Evolutionary conservation across 1,140 invertebrate species (phyloP), one percentile per base, ranked within the genome.

Genomic region (Monochamus saltuarius): DNA sequence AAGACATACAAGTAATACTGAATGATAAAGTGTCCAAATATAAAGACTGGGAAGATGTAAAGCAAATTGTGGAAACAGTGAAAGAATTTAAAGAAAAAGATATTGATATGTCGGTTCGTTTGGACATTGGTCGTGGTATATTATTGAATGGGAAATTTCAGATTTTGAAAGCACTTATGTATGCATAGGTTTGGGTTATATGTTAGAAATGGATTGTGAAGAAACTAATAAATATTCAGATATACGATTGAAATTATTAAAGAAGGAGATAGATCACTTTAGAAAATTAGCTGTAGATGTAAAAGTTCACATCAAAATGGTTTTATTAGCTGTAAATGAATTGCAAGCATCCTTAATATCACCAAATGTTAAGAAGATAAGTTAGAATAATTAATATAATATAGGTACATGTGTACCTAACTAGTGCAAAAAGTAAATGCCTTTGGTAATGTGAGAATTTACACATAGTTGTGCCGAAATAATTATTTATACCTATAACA

Each of bases 291-390:
- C 75, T 56, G 69, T 74, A 35, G 56, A 74, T 53, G 64, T 76
- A 16, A 76, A 76, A 64, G 71, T 72, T 4, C 65, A 74, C 65
- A 75, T 76, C 56, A 76, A 76, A 62, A 59, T 76, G 54, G 64
- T 68, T 38, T 62, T 76, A 45, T 61, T 76, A 49, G 75, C 71
- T 43, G 69, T 76, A 10, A 70, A 69, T 64, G 73, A 76, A 64
- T 60, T 76, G 42, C 69, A 70, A 29, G 45, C 56, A 19, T 42
- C 52, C 35, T 36, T 64, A 46, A 58, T 45, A 39, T 40, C 45
- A 46, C 8, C 9, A 36, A 59, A 60, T 6, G 6, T 29, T 29
- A 29, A 29, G 6, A 29, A 29, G 6, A n/a, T n/a, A 29, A 29
- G 22, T 29, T 29, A 29, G 22, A 29, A 29, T 29, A 29, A 29